Evolutionary conservation across 2,888 invertebrate genomes (phyloP), one percentile per base, ranked within the genome.

Genomic region (Diloba caeruleocephala): DNA sequence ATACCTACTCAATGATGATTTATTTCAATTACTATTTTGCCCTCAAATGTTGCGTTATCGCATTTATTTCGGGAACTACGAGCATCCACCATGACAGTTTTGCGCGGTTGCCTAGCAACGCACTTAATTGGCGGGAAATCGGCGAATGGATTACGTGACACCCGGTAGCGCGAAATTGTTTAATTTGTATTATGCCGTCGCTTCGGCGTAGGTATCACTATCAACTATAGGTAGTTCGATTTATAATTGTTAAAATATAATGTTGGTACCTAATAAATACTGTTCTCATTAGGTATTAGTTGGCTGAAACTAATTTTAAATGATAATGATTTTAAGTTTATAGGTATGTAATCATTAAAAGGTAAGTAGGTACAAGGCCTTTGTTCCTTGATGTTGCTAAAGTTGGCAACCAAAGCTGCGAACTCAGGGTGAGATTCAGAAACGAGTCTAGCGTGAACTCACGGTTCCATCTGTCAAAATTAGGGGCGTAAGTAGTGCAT

Each of bases 61-160:
- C 9, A 29, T 51, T 38, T 39, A 56, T 39, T 19, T 28, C 12
- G 23, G 21, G 33, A 46, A 62, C 50, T 56, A 49, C 6, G 29
- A 25, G 21, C 19, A 51, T 56, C 82, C 75, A 76, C 81, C 84
- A 82, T 87, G 81, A 79, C 79, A 80, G 80, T 79, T 78, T 72
- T 62, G 58, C 64, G 65, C 66, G 71, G 85, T 88, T 83, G 83
- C 87, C 71, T 80, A 70, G 88, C 85, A 82, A 88, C 88, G 67
- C 42, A 71, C 49, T 73, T 89, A 89, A 89, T 89, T 89, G 88
- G 87, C 87, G 82, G 81, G 78, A 86, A 86, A 88, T 88, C 81
- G 80, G 61, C 76, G 71, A 78, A 76, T 76, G 82, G 84, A 85
- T 85, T 87, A 85, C 74, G 68, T 73, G 62, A 74, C 62, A 77